Conservation (phyloP, 2,113 vertebrate species). For the Chrysemys picta region DNA sequence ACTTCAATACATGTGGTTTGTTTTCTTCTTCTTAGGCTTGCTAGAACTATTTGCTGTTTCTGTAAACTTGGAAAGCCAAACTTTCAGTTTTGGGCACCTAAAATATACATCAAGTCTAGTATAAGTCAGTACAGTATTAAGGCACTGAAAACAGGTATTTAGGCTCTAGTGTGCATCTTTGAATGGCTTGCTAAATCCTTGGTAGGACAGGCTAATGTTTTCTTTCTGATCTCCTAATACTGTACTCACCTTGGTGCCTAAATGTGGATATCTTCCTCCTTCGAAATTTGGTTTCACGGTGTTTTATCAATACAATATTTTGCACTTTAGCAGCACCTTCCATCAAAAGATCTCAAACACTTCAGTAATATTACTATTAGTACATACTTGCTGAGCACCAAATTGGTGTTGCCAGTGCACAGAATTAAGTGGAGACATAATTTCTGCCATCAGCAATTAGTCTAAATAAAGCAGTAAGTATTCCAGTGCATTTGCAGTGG, state of each 20-base stretch:
- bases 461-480: neutral
- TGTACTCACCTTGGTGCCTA: neutral
- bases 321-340: neutral
- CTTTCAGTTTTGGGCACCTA: neutral
- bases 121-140: neutral
- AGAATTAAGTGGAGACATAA: neutral
- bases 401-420: neutral
- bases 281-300: neutral
- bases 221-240: neutral
- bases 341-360: neutral
- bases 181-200: neutral
- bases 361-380: neutral
- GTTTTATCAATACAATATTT: neutral
- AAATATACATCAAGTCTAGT: neutral
- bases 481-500: neutral
- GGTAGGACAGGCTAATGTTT: neutral
- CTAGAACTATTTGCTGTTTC: neutral
- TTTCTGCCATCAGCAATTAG: neutral
- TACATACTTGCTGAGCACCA: neutral
- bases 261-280: neutral
- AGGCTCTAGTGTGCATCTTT: neutral
- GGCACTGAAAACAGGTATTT: neutral
- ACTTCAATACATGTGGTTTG: neutral
- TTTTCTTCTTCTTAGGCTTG: neutral
- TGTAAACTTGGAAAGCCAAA: neutral